A percentile compares a stretch with the other conserved stretches of the same genome.
Evolutionary conservation across 2,113 vertebrate genomes (phyloP).

Genomic region (Mobula hypostoma): DNA sequence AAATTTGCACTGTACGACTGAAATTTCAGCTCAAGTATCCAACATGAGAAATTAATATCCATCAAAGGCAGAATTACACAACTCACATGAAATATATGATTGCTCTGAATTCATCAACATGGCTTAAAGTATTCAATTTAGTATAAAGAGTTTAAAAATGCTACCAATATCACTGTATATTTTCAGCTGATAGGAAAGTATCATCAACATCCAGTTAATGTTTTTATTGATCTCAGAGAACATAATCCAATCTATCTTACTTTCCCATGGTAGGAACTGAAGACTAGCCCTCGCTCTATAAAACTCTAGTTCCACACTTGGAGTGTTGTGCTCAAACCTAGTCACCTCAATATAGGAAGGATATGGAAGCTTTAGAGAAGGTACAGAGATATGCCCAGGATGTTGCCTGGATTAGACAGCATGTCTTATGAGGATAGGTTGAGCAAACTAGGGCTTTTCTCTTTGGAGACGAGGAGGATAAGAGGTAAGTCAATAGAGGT

Average conservation of each 20-base stretch:
- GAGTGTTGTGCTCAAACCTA: too few species aligned
- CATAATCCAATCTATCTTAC: neutral
- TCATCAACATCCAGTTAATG: neutral
- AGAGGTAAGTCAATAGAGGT: too few species aligned
- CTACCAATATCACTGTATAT: neutral
- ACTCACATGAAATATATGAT: neutral
- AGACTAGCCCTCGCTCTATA: neutral
- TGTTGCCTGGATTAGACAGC: too few species aligned
- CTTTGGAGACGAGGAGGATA: too few species aligned
- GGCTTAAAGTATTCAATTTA: neutral
- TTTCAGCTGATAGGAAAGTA: neutral
- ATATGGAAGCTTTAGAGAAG: too few species aligned
- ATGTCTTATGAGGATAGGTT: too few species aligned
- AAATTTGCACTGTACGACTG: too few species aligned
- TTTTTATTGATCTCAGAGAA: neutral
- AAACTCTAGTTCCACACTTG: too few species aligned
- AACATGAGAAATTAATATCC: neutral
- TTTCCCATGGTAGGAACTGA: neutral
- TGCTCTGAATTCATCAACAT: neutral
- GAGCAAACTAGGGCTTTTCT: too few species aligned
- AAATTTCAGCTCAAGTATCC: too few species aligned
- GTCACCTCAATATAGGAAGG: too few species aligned
- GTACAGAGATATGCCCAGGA: too few species aligned
- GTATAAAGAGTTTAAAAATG: neutral
- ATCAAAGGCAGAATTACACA: neutral